A percentile compares a stretch with the other conserved stretches of the same genome.
Evolutionary conservation across 2,113 vertebrate species (phyloP).

Genomic region (Bombycilla garrulus): DNA sequence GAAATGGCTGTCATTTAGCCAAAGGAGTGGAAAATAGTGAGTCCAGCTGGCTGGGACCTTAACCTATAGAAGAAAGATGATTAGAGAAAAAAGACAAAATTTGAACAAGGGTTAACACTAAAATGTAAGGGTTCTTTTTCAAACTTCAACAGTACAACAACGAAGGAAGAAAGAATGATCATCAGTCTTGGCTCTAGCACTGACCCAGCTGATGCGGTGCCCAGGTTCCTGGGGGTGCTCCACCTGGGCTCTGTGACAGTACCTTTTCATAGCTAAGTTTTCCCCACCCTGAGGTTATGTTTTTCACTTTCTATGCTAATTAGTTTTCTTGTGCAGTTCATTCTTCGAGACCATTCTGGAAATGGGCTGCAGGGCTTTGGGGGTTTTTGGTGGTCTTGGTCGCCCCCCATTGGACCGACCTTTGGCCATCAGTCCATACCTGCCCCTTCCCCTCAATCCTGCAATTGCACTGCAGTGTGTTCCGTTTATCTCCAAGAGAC

Average conservation of each 20-base stretch:
- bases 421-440: background rate
- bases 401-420: accelerated
- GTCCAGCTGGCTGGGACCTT: background rate
- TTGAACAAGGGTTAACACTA: background rate
- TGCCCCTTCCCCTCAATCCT: background rate
- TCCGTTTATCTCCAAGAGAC: background rate
- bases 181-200: background rate
- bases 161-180: background rate
- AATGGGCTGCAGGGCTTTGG: background rate
- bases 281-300: background rate
- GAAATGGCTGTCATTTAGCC: background rate
- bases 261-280: background rate
- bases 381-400: background rate
- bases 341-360: background rate
- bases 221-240: background rate
- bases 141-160: background rate
- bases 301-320: background rate
- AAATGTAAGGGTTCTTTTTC: background rate
- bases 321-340: background rate
- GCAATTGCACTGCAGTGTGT: background rate
- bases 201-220: background rate
- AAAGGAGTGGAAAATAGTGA: background rate
- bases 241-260: background rate
- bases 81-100: background rate
- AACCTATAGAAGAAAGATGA: background rate